Percentiles rank a stretch among this genome's conserved stretches.
Evolutionary conservation across 2,888 invertebrate genomes (phyloP).

Genomic region (Neocrepidodera transversa): DNA sequence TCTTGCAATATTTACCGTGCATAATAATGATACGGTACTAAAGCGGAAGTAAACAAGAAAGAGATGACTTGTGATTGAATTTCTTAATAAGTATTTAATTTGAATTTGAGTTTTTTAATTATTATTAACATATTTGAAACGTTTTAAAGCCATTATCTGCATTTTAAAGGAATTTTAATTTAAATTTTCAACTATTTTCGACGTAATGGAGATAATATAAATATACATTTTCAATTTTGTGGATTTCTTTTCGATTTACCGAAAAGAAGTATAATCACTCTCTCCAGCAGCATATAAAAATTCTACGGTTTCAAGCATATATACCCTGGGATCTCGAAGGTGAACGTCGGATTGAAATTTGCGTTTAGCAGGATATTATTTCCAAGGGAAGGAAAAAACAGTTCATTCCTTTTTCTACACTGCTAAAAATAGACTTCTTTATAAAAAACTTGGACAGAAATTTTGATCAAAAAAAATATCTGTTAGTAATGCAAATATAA

Average conservation of each 20-base stretch:
- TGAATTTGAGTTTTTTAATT: no score
- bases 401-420: conserved; percentile 1
- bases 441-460: no score
- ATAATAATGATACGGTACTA: background rate
- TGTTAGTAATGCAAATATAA: no score
- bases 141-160: no score
- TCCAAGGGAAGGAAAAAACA: conserved; percentile 22
- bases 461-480: no score
- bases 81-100: no score
- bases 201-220: no score
- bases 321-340: conserved; percentile 23
- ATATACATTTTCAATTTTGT: background rate
- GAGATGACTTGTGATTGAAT: background rate
- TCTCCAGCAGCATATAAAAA: conserved; percentile 16
- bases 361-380: conserved; percentile 29
- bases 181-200: no score
- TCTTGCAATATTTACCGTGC: background rate
- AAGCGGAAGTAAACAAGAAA: background rate
- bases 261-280: conserved; percentile 11
- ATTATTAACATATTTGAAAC: no score
- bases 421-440: background rate
- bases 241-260: conserved; percentile 11
- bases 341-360: conserved; percentile 28
- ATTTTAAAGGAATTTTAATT: no score
- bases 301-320: conserved; percentile 12